These are phyloP conservation scores for Coelinius sp. DNA, from an alignment of 2,888 invertebrate genomes.

Conservation along the genomic window DNA sequence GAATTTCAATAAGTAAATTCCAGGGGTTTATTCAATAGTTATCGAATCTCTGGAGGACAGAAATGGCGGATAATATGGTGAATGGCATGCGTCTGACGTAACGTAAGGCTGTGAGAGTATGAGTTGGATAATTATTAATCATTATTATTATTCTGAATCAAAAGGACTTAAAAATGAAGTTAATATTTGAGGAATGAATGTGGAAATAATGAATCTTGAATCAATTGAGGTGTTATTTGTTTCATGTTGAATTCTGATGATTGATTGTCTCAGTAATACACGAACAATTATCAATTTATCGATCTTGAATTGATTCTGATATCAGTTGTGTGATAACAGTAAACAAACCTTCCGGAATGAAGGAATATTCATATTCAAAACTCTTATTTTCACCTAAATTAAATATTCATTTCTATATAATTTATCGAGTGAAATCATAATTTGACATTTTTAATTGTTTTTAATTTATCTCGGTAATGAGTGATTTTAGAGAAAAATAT, in stretches of 20 bases:
- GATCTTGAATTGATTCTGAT: background rate
- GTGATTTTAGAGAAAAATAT: no score
- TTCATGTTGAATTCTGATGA: background rate
- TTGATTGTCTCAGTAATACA: background rate
- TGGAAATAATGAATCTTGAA: background rate
- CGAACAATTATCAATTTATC: background rate
- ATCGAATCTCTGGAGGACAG: background rate
- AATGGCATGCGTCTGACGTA: background rate
- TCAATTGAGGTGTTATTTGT: background rate
- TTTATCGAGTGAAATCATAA: no score
- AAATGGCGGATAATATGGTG: background rate
- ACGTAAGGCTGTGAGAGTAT: background rate
- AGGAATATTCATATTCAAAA: no score
- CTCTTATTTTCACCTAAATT: no score
- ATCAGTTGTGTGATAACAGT: background rate
- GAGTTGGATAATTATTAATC: no score
- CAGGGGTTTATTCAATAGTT: background rate
- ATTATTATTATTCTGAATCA: no score
- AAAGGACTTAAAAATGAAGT: no score
- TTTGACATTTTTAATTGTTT: background rate
- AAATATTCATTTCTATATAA: no score
- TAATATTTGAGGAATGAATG: background rate
- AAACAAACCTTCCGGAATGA: background rate
- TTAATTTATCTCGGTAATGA: background rate
- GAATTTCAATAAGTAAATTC: conserved; percentile 59